These are phyloP conservation scores for Buathra laborator DNA, from an alignment of 2,888 invertebrate species.

Conservation along the genomic window DNA sequence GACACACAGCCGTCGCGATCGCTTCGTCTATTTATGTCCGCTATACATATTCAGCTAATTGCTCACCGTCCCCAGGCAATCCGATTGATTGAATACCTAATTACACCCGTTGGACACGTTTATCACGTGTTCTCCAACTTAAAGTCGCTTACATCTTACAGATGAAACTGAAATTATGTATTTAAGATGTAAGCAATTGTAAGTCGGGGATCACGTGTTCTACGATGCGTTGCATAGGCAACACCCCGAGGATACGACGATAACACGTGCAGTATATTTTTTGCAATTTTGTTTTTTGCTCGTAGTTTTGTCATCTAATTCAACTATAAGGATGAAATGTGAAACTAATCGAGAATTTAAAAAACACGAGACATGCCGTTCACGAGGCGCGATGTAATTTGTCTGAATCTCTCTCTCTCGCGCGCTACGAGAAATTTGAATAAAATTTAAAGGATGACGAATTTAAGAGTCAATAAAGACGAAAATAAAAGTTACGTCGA, in stretches of 20 bases:
- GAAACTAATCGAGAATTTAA: neutral
- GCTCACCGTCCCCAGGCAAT: neutral
- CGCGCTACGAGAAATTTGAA: conserved; percentile 21
- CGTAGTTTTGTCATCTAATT: too few relatives aligned
- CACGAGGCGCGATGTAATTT: neutral
- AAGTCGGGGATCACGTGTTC: too few relatives aligned
- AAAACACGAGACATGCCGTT: neutral
- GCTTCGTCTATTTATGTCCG: neutral
- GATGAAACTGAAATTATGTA: too few relatives aligned
- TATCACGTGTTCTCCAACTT: too few relatives aligned
- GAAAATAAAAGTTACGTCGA: neutral
- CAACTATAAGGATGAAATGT: too few relatives aligned
- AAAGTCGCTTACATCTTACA: too few relatives aligned
- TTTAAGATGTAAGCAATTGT: too few relatives aligned
- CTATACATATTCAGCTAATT: neutral
- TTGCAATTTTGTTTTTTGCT: too few relatives aligned
- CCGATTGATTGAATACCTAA: neutral
- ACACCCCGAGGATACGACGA: too few relatives aligned
- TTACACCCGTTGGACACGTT: neutral
- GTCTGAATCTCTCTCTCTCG: neutral
- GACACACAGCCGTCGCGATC: neutral
- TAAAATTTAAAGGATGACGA: conserved; percentile 14
- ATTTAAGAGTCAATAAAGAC: conserved; percentile 41
- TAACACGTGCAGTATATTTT: too few relatives aligned
- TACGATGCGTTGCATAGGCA: too few relatives aligned